These are phyloP conservation scores for Microtus richardsoni DNA, from an alignment of 2,113 vertebrate species.

Conservation along the genomic window DNA sequence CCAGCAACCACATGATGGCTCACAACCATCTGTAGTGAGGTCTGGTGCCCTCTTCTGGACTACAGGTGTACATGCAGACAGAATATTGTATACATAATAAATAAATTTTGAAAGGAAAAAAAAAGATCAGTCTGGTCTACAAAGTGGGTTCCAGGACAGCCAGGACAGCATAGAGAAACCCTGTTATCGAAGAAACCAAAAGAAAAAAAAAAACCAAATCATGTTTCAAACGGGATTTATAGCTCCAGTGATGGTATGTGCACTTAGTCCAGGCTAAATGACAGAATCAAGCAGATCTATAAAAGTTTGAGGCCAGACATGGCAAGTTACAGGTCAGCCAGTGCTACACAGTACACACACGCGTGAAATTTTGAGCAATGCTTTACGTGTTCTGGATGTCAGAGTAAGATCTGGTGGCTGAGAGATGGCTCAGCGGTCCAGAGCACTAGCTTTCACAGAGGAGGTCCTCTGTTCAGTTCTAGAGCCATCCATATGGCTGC, in stretches of 20 bases:
- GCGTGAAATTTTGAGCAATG: neutral
- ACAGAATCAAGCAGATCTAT: neutral
- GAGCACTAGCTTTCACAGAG: too few species aligned
- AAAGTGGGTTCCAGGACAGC: neutral
- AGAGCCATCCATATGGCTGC: neutral
- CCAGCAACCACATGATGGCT: too few species aligned
- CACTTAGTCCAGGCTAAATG: neutral
- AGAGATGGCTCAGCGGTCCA: neutral
- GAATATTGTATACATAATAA: too few species aligned
- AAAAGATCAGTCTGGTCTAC: neutral
- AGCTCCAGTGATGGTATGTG: neutral
- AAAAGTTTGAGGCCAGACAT: neutral
- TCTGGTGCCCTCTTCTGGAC: too few species aligned
- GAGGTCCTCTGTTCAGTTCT: neutral
- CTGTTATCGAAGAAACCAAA: neutral
- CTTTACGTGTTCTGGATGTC: neutral
- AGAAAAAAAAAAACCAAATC: neutral
- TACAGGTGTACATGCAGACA: too few species aligned
- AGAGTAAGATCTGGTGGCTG: neutral
- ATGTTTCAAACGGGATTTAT: neutral
- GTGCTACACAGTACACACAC: neutral
- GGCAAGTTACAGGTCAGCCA: neutral
- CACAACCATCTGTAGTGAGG: too few species aligned
- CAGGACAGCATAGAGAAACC: neutral
- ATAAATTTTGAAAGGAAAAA: too few species aligned